Evolutionary conservation across 2,113 vertebrate species (phyloP).

Genomic region (Zootoca vivipara): DNA sequence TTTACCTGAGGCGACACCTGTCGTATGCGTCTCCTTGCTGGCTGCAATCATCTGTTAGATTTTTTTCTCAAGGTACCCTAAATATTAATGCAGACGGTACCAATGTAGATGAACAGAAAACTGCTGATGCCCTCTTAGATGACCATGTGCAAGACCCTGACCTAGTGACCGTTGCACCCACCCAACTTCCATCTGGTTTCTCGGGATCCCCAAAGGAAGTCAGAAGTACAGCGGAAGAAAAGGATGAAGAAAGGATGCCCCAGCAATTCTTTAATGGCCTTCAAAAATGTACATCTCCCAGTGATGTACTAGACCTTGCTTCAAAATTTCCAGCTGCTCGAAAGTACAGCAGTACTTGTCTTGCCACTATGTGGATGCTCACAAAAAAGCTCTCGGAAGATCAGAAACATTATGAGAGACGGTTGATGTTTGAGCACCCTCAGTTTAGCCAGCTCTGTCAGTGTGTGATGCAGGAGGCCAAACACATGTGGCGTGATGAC

Average conservation of each 20-base stretch:
- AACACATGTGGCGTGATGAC: slow-evolving; percentile 58
- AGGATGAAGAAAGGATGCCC: rapidly evolving
- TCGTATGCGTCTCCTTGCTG: slow-evolving; percentile 30
- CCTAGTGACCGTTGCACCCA: slow-evolving; percentile 23
- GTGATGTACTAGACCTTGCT: slow-evolving; percentile 83
- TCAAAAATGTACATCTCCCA: slow-evolving; percentile 75
- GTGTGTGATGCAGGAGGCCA: slow-evolving; percentile 61
- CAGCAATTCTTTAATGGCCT: slow-evolving; percentile 61
- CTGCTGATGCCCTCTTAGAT: neutral
- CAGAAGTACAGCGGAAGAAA: slow-evolving; percentile 24
- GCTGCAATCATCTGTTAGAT: slow-evolving; percentile 9
- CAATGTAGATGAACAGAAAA: slow-evolving; percentile 28
- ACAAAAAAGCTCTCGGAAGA: slow-evolving; percentile 77
- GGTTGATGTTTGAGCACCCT: slow-evolving; percentile 84
- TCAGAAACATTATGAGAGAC: slow-evolving; percentile 79
- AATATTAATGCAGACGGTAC: slow-evolving; percentile 27
- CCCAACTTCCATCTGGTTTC: neutral
- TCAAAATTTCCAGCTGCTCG: slow-evolving; percentile 31
- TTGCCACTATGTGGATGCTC: slow-evolving; percentile 79
- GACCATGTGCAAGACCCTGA: slow-evolving; percentile 8
- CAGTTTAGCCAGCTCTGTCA: slow-evolving; percentile 79
- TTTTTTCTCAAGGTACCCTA: slow-evolving; percentile 52
- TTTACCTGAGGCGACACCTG: slow-evolving; percentile 28
- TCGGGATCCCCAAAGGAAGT: slow-evolving; percentile 23
- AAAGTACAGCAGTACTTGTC: slow-evolving; percentile 69